phyloP scores from a whole-genome alignment of 2,888 invertebrate species.

The Tachina fera region DNA sequence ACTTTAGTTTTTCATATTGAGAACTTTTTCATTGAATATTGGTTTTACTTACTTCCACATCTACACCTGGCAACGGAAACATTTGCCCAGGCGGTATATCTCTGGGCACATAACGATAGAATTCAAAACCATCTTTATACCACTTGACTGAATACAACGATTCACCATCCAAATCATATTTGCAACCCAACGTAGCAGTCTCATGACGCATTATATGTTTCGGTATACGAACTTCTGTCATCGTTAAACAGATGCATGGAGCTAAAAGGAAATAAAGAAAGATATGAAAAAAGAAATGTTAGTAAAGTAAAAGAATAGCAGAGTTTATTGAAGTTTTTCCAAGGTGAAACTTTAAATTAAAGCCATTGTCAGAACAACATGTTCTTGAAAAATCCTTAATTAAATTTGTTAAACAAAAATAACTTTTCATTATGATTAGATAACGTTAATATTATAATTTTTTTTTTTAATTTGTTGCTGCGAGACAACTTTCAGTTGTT shows the following conservation, averaged over 20 bases:
- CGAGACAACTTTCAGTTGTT: neutral
- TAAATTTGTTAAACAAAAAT: slow-evolving; percentile 31
- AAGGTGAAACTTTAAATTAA: slow-evolving; percentile 33
- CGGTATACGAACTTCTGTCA: slow-evolving; percentile 91
- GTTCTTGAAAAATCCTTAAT: slow-evolving; percentile 32
- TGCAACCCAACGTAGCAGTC: slow-evolving; percentile 90
- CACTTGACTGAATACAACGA: slow-evolving; percentile 94
- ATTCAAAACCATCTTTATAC: slow-evolving; percentile 96
- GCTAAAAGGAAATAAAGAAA: slow-evolving; percentile 82
- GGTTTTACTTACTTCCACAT: slow-evolving; percentile 90
- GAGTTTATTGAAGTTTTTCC: slow-evolving; percentile 12
- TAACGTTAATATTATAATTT: slow-evolving; percentile 33
- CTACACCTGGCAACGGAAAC: slow-evolving; percentile 91
- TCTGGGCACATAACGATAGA: slow-evolving; percentile 93
- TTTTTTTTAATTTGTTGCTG: slow-evolving; percentile 35
- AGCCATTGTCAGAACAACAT: neutral
- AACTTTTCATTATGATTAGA: slow-evolving; percentile 2
- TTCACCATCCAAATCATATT: slow-evolving; percentile 92
- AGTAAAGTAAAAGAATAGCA: slow-evolving; percentile 10
- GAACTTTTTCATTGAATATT: slow-evolving; percentile 73
- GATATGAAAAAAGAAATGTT: slow-evolving; percentile 57
- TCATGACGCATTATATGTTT: slow-evolving; percentile 91
- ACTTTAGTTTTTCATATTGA: slow-evolving; percentile 22
- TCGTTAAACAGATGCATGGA: slow-evolving; percentile 85
- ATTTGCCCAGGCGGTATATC: slow-evolving; percentile 92